Base-by-base conservation (phyloP, 2,888 invertebrate species). In the Phaonia tiefii region DNA sequence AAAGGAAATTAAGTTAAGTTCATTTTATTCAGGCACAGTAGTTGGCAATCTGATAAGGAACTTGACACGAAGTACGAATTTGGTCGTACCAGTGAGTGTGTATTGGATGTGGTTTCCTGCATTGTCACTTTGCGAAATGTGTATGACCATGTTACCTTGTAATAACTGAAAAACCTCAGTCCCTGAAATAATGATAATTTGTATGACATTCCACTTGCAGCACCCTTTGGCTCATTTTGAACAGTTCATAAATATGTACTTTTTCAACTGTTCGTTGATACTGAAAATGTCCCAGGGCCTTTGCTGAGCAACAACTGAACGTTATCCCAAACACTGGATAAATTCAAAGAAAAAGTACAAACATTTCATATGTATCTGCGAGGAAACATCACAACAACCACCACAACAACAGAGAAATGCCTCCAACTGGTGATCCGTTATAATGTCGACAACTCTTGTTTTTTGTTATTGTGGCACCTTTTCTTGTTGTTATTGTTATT, bases 351-450 rank as follows among this genome's bases (percentile, higher is more conserved):
- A 60, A 60, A 39, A 60, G n/a, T 39, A 11, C 26, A 56, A 56
- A 56, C 60, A 60, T 60, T 63, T 63, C 63, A 42, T 8, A 37
- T 39, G 39, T 60, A 39, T 60, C 60, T 17, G 20, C 39, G 8
- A 63, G 66, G 66, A 71, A 72, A 69, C 69, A 79, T 79, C 73
- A 67, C 69, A 67, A 31, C 49, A 20, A 73, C 10, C 5, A 37
- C 25, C 37, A 46, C 39, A 58, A 71, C 65, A 39, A 60, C 56
- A 70, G 54, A 20, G 58, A 15, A 71, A 22, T 75, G 56, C 54
- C 75, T 72, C 46, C 69, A 78, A 72, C 49, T 69, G 39, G 49
- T 75, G 69, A 75, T 75, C 81, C 81, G 81, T 81, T 81, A 81
- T 81, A 75, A 78, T 63, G 72, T 70, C 72, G 44, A 11, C 44